Base-by-base conservation (phyloP, 2,888 invertebrate species). In the Cantharis rufa region DNA sequence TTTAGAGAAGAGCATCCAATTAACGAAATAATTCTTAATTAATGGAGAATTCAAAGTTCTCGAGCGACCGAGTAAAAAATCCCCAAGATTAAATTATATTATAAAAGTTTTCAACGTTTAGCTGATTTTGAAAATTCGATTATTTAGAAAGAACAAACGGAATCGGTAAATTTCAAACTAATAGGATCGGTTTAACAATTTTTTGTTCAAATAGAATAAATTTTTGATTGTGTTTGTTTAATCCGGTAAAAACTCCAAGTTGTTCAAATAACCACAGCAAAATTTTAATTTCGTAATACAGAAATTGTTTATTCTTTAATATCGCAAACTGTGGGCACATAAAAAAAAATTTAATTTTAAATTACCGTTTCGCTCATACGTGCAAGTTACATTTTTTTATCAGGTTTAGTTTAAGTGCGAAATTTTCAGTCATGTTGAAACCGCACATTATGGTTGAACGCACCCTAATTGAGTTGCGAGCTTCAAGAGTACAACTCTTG, bases 401-500 rank as follows among this genome's bases (percentile, higher is more conserved):
- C 69, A 16, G 18, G 48, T 48, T 62, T 18, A 48, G 69, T 27
- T 69, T 62, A 69, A 73, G 69, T 73, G 66, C 68, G 61, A 27
- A 73, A 69, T 73, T 73, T 73, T 73, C 69, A 62, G 73, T 73
- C 73, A 73, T 69, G 73, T 73, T 69, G 73, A 69, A 73, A 69
- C 69, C 68, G 28, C 18, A 18, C 69, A 73, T 69, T 69, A 73
- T 66, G 69, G 73, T 69, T 73, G 69, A 73, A 69, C 73, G 69
- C 69, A 69, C 69, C 69, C 62, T 69, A 73, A 73, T 69, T 69
- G 68, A 69, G 73, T 69, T 73, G 62, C 62, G 48, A 73, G 62
- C 62, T 24, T 63, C 24, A 62, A 72, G 48, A 48, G 21, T 66
- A 69, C 62, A 69, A 73, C 68, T 69, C 69, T 13, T 69, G 62